Base-by-base conservation (phyloP, 2,797 vertebrate species). In the Columba guinea region DNA sequence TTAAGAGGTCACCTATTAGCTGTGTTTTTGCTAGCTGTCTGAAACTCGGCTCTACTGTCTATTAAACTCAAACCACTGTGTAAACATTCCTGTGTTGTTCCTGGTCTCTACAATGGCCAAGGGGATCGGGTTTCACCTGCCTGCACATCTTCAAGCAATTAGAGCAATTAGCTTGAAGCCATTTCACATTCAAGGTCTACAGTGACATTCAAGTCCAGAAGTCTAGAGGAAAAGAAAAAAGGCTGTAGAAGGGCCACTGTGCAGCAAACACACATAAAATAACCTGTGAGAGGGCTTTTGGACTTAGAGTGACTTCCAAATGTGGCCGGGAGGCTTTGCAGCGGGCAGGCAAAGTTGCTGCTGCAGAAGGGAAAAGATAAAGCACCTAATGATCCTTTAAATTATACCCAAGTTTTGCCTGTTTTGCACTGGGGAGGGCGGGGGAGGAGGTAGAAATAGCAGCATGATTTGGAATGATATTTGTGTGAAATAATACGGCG, bases 91-190 rank as follows among this genome's bases (percentile, higher is more conserved):
- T 94, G 74, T 97, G 98, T 98, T 98, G 98, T 97, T 98, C 97
- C 97, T 96, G 95, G 97, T 98, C 97, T 97, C 97, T 94, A 95
- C 97, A 98, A 98, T 98, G 98, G 98, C 98, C 98, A 79, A 82
- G 82, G 98, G 98, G 99, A 98, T 99, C 98, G 18, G 79, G 98
- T 99, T 99, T 98, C 99, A 99, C 98, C 98, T 99, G 98, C 98
- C 97, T 95, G 98, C 98, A 99, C 98, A 99, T 99, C 98, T 99
- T 98, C 98, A 97, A 98, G 98, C 98, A 99, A 99, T 99, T 99
- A 99, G 98, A 98, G 98, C 98, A 98, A 98, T 99, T 99, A 99
- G 98, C 97, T 98, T 97, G 97, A 98, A 99, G 98, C 98, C 98
- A 97, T 98, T 99, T 98, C 98, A 98, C 98, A 98, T 98, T 98